Conservation (phyloP, 2,113 vertebrate genomes). For the Rallus limicola region DNA sequence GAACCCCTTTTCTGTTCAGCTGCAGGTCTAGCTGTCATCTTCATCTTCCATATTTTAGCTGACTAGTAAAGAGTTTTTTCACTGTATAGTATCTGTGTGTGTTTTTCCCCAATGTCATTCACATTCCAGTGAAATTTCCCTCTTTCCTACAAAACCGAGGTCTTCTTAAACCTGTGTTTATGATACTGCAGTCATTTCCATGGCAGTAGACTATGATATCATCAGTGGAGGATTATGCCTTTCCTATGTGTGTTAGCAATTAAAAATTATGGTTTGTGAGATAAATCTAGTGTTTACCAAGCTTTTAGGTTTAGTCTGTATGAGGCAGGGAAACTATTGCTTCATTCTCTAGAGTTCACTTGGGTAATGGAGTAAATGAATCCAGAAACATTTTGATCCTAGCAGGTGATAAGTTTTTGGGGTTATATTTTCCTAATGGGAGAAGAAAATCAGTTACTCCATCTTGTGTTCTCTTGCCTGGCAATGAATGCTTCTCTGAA, state of each 20-base stretch:
- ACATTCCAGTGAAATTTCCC: constrained; percentile 38
- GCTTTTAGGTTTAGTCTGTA: constrained; percentile 56
- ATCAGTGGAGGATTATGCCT: constrained; percentile 60
- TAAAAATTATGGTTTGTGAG: constrained; percentile 71
- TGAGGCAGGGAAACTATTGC: constrained; percentile 69
- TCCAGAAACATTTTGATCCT: constrained; percentile 58
- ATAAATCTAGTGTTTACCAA: constrained; percentile 66
- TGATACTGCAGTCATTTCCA: constrained; percentile 66
- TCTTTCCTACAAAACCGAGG: constrained; percentile 60
- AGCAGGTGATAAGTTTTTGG: constrained; percentile 34
- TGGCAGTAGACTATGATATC: constrained; percentile 75
- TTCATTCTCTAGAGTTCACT: constrained; percentile 65
- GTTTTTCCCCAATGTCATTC: constrained; percentile 32
- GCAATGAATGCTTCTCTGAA: not conserved
- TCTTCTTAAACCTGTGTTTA: constrained; percentile 71
- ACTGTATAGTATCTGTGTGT: not conserved
- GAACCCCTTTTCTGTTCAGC: not conserved
- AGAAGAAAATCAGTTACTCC: constrained; percentile 26
- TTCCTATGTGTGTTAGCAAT: constrained; percentile 64
- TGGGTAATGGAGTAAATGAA: constrained; percentile 71
- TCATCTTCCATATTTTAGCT: not conserved
- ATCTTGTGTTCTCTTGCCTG: not conserved
- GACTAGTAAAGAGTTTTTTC: not conserved
- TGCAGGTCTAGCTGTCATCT: not conserved
- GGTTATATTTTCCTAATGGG: constrained; percentile 14